phyloP scores from a whole-genome alignment of 1,140 invertebrate genomes.

The Drosophila nikananu region DNA sequence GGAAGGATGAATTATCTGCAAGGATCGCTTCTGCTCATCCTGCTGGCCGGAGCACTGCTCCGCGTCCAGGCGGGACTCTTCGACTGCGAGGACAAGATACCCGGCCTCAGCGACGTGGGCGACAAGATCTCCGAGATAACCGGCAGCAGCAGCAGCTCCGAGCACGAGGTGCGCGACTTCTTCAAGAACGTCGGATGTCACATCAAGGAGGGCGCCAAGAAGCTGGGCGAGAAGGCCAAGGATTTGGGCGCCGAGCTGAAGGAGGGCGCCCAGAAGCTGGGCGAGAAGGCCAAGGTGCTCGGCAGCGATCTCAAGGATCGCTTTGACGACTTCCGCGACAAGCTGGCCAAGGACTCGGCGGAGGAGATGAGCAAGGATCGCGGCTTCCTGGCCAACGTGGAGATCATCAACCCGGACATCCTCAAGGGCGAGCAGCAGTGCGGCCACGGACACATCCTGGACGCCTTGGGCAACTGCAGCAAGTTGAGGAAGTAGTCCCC shows the following conservation, averaged over 20 bases:
- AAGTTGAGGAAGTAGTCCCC: conserved; percentile 69
- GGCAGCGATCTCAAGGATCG: conserved; percentile 68
- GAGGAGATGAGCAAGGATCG: conserved; percentile 66
- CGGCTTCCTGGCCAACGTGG: conserved; percentile 68
- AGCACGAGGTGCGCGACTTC: conserved; percentile 76
- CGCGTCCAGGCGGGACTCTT: conserved; percentile 57
- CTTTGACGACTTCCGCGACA: conserved; percentile 75
- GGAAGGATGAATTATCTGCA: conserved; percentile 41
- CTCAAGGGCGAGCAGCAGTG: conserved; percentile 79
- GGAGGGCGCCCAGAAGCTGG: conserved; percentile 74
- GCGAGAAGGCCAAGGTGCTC: conserved; percentile 70
- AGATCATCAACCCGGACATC: conserved; percentile 78
- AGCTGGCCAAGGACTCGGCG: conserved; percentile 66
- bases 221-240: conserved; percentile 67
- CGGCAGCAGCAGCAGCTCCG: conserved; percentile 53
- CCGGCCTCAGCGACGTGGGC: conserved; percentile 52
- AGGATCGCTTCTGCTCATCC: conserved; percentile 27
- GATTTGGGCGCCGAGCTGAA: conserved; percentile 66
- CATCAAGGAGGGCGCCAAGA: conserved; percentile 73
- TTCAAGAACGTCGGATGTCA: conserved; percentile 78
- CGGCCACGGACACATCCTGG: conserved; percentile 79
- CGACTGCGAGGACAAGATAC: conserved; percentile 71
- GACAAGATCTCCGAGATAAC: conserved; percentile 57
- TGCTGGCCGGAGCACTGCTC: conserved; percentile 29
- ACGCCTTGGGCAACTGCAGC: conserved; percentile 83